These are phyloP conservation scores for Argynnis bischoffii DNA, from an alignment of 2,888 invertebrate species.

Conservation along the genomic window DNA sequence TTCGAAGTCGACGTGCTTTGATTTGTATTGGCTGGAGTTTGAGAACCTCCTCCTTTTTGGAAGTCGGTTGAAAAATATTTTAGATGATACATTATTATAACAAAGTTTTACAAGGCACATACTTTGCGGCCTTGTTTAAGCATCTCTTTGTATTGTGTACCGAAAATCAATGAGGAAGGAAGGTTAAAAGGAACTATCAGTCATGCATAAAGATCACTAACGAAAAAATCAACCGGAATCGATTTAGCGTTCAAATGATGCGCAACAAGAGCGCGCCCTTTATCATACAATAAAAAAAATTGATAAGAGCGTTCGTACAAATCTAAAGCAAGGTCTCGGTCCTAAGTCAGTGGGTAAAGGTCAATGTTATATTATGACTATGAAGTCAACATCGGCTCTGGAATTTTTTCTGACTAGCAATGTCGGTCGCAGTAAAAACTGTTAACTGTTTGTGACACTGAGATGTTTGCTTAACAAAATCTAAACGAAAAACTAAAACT, in stretches of 20 bases:
- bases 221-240: constrained; percentile 65
- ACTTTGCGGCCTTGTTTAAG: constrained; percentile 48
- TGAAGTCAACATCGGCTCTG: constrained; percentile 40
- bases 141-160: constrained; percentile 52
- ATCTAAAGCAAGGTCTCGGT: constrained; percentile 65
- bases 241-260: constrained; percentile 51
- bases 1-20: too few relatives aligned
- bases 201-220: constrained; percentile 60
- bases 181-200: constrained; percentile 60
- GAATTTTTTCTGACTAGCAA: constrained; percentile 45
- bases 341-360: constrained; percentile 69
- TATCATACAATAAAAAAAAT: constrained; percentile 66
- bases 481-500: background rate
- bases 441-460: constrained; percentile 9
- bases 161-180: constrained; percentile 64
- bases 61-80: background rate
- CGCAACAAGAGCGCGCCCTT: constrained; percentile 69
- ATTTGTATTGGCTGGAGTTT: too few relatives aligned
- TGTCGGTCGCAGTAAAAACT: constrained; percentile 35
- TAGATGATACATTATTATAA: constrained; percentile 10
- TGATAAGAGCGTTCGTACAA: constrained; percentile 59
- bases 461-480: constrained; percentile 19
- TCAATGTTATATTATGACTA: constrained; percentile 54
- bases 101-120: constrained; percentile 16
- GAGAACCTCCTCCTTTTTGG: too few relatives aligned